A percentile compares a stretch with the other conserved stretches of the same genome.
These are phyloP conservation scores for Fringilla coelebs DNA, from an alignment of 2,797 vertebrate genomes.

Conservation along the genomic window DNA sequence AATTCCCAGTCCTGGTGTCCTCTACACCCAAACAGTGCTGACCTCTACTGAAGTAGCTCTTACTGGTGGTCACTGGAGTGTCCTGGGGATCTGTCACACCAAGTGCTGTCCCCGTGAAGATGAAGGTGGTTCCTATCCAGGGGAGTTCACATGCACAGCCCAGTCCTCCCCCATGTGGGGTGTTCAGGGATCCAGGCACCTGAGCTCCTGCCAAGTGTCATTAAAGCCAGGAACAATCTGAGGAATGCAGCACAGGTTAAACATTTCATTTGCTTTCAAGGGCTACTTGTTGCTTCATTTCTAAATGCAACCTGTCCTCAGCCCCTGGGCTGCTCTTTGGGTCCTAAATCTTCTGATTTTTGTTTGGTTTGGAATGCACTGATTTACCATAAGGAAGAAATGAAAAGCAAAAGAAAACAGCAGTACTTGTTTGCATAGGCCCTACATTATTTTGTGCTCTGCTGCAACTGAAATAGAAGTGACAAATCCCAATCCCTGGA, in stretches of 20 bases:
- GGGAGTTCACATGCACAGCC: not conserved
- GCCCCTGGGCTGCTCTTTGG: not conserved
- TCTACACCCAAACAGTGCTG: not conserved
- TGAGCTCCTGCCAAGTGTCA: not conserved
- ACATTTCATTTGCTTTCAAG: not conserved
- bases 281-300: not conserved
- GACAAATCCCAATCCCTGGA: conserved; percentile 9
- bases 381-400: conserved; percentile 8
- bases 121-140: fast-evolving
- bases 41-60: not conserved
- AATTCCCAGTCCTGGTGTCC: not conserved
- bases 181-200: not conserved
- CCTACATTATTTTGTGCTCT: conserved; percentile 13
- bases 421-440: conserved; percentile 6
- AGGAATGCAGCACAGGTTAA: conserved; percentile 1
- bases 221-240: not conserved
- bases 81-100: not conserved
- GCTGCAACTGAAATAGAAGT: not conserved
- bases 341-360: not conserved
- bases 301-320: not conserved
- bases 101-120: not conserved
- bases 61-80: not conserved
- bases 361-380: conserved; percentile 15
- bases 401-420: conserved; percentile 31
- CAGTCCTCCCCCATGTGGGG: not conserved